Evolutionary conservation across 2,888 invertebrate species (phyloP).

Genomic region (Myathropa florea): DNA sequence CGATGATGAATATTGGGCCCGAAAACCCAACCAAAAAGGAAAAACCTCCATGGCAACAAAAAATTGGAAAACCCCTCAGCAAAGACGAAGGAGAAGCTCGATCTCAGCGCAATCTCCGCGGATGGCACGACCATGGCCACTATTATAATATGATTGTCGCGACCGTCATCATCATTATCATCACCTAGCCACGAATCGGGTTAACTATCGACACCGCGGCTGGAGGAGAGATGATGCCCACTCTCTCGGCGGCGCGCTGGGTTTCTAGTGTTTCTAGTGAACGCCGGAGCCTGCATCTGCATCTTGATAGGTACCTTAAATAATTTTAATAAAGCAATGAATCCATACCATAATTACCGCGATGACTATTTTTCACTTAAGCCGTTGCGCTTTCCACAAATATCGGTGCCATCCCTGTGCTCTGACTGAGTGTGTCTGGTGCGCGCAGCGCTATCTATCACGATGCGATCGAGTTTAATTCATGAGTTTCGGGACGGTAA

Average conservation of each 20-base stretch:
- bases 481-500: conserved; percentile 67
- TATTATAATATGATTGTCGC: conserved; percentile 70
- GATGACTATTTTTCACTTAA: conserved; percentile 71
- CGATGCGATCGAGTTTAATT: conserved; percentile 71
- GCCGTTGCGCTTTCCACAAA: conserved; percentile 30
- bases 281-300: not conserved
- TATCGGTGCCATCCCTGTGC: conserved; percentile 39
- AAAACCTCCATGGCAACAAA: too few relatives aligned
- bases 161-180: conserved; percentile 70
- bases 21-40: conserved; percentile 40
- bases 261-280: too few relatives aligned
- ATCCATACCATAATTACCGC: conserved; percentile 69
- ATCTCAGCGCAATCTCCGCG: conserved; percentile 52
- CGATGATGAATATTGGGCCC: conserved; percentile 64
- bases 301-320: conserved; percentile 67
- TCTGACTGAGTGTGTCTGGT: not conserved
- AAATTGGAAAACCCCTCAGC: not conserved
- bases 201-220: conserved; percentile 58
- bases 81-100: conserved; percentile 25
- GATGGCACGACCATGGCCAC: conserved; percentile 69
- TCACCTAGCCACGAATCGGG: conserved; percentile 70
- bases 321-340: conserved; percentile 71
- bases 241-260: not conserved
- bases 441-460: conserved; percentile 60
- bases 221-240: not conserved